phyloP scores from a whole-genome alignment of 2,888 invertebrate species.

The Conchocele bisecta region DNA sequence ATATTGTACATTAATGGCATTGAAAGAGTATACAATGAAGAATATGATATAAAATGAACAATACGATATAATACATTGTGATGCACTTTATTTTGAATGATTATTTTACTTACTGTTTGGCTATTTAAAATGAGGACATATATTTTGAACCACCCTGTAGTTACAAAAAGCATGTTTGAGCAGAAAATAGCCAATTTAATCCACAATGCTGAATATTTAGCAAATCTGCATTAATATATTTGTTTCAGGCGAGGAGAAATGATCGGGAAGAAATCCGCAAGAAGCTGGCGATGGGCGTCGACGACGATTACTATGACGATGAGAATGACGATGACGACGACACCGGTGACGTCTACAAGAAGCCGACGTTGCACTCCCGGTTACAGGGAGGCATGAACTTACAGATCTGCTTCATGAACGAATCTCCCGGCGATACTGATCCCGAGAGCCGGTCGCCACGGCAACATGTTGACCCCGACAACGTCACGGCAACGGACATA shows the following conservation, averaged over 20 bases:
- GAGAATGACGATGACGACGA: slow-evolving; percentile 67
- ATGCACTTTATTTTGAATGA: too few species aligned
- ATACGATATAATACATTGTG: too few species aligned
- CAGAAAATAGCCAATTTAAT: too few species aligned
- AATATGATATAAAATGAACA: too few species aligned
- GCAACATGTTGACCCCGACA: slow-evolving; percentile 55
- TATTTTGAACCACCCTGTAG: too few species aligned
- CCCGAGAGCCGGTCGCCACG: slow-evolving; percentile 68
- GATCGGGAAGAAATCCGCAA: slow-evolving; percentile 96
- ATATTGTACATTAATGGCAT: too few species aligned
- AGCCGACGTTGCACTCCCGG: slow-evolving; percentile 93
- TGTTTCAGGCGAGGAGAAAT: slow-evolving; percentile 89
- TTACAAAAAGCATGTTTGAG: too few species aligned
- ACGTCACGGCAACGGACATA: slow-evolving; percentile 39
- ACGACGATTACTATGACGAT: slow-evolving; percentile 73
- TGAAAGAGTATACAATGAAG: too few species aligned
- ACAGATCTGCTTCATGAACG: slow-evolving; percentile 98
- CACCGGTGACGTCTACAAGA: slow-evolving; percentile 85
- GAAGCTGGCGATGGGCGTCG: slow-evolving; percentile 87
- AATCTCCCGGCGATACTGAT: slow-evolving; percentile 81
- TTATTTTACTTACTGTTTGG: too few species aligned
- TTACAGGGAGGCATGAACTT: slow-evolving; percentile 91
- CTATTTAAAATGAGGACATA: too few species aligned
- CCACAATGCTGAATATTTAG: too few species aligned
- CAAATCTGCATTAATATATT: too few species aligned